Conservation (phyloP, 2,113 vertebrate species). For the Petroica traversi region DNA sequence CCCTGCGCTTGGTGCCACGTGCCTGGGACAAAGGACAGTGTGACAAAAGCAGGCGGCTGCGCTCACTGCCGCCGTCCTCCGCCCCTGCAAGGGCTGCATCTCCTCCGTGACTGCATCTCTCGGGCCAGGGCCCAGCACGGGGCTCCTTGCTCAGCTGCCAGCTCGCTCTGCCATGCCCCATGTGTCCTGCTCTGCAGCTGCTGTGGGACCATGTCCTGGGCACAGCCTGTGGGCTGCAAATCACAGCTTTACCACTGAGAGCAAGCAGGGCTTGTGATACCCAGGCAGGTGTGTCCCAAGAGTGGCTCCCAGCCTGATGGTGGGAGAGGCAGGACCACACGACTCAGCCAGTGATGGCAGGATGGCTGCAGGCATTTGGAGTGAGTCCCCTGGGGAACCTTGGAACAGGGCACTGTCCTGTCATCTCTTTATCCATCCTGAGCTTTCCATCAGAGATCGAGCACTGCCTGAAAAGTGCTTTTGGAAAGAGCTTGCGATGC, state of each 20-base stretch:
- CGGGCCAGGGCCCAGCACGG: fast-evolving
- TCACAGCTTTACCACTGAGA: fast-evolving
- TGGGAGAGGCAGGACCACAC: background rate
- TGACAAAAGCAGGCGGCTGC: constrained; percentile 10
- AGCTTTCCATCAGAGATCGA: background rate
- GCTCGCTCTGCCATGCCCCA: background rate
- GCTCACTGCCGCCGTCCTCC: background rate
- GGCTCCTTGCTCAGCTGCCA: background rate
- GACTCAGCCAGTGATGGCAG: background rate
- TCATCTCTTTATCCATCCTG: background rate
- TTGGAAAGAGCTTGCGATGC: background rate
- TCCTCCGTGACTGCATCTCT: background rate
- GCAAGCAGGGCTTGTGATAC: background rate
- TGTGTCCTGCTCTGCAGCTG: background rate
- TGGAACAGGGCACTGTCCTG: background rate
- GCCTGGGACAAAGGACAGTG: constrained; percentile 32
- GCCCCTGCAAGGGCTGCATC: background rate
- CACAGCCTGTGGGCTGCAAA: background rate
- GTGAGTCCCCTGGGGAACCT: background rate
- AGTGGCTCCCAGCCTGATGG: fast-evolving
- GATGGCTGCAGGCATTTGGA: background rate
- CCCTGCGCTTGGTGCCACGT: background rate
- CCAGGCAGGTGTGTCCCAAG: background rate
- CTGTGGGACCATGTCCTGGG: background rate
- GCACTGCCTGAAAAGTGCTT: background rate